Percentiles rank a stretch among this genome's conserved stretches.
These are phyloP conservation scores for Heliconius melpomene DNA, from an alignment of 1,140 invertebrate species.

Conservation along the genomic window DNA sequence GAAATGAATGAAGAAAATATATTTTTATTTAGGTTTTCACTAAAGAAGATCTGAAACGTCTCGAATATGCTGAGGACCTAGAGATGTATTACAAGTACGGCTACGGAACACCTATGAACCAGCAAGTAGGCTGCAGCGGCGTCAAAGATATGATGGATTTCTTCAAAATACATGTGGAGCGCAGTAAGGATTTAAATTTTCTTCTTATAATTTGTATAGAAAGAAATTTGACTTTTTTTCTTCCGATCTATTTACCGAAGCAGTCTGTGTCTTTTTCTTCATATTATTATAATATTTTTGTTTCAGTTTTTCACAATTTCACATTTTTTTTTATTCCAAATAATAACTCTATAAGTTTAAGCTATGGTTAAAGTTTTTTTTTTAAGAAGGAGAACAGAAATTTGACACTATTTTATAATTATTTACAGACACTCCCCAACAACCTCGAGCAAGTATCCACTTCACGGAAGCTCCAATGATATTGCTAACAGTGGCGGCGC, in stretches of 20 bases:
- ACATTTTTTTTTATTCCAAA: no score
- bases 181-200: constrained; percentile 41
- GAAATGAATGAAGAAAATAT: no score
- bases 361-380: no score
- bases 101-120: constrained; percentile 86
- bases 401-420: no score
- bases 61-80: constrained; percentile 92
- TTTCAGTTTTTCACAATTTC: no score
- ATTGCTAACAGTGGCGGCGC: constrained; percentile 83
- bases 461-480: constrained; percentile 65
- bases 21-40: constrained; percentile 81
- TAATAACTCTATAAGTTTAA: no score
- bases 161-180: constrained; percentile 82
- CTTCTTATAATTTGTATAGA: neutral
- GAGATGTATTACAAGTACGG: constrained; percentile 89
- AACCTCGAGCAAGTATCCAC: constrained; percentile 56
- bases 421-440: constrained; percentile 49
- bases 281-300: no score
- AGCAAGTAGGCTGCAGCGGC: constrained; percentile 87
- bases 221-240: neutral
- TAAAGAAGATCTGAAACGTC: constrained; percentile 85
- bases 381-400: no score
- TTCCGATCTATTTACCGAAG: no score
- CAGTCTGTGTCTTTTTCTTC: no score
- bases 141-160: constrained; percentile 88